Evolutionary conservation across 2,797 vertebrate species (phyloP).

Genomic region (Silurus aristotelis): DNA sequence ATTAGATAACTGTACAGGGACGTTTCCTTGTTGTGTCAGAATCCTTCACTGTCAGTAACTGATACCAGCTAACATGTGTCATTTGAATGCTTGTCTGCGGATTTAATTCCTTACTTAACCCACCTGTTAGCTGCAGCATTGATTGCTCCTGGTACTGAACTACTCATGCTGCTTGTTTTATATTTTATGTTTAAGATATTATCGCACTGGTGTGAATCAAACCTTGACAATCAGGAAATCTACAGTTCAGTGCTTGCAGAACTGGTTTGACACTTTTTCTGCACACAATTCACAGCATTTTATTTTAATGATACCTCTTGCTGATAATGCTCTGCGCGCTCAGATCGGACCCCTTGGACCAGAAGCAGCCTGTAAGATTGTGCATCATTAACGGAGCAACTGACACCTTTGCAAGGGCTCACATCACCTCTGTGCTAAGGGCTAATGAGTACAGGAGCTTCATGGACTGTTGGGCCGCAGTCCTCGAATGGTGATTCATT

Average conservation of each 20-base stretch:
- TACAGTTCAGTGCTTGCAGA: background rate
- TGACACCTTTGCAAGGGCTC: background rate
- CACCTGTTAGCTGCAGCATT: background rate
- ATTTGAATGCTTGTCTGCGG: background rate
- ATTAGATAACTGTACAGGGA: background rate
- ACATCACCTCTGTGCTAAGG: background rate
- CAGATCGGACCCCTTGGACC: background rate
- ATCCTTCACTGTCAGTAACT: background rate
- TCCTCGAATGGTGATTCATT: background rate
- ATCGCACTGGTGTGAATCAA: background rate
- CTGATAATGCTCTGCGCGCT: background rate
- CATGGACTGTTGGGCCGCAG: background rate
- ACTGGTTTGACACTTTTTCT: background rate
- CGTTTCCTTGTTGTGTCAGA: background rate
- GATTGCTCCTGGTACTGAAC: background rate
- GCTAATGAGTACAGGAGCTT: background rate
- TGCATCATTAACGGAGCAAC: background rate
- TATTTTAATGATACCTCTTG: background rate
- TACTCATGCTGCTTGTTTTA: background rate
- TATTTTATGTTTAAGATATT: background rate
- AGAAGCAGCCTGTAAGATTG: background rate
- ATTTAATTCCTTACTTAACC: background rate
- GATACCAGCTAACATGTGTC: background rate
- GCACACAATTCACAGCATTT: background rate
- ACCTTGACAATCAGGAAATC: background rate